A percentile compares a stretch with the other conserved stretches of the same genome.
Conservation (phyloP, 2,797 vertebrate genomes). For the Heliangelus exortis region DNA sequence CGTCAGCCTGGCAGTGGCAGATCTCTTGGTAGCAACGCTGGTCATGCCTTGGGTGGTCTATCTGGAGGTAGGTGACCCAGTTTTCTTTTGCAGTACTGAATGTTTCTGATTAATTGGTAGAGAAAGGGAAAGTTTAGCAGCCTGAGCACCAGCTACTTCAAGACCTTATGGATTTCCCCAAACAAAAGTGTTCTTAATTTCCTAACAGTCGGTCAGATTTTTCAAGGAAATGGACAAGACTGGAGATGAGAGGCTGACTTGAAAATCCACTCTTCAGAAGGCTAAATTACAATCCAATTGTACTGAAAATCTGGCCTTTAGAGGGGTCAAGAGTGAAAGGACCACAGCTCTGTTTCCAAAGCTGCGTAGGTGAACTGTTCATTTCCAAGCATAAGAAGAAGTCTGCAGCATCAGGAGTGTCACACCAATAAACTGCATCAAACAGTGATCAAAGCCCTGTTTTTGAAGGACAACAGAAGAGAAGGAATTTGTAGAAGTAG, state of each 20-base stretch:
- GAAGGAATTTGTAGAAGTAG: not conserved
- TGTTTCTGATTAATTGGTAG: not conserved
- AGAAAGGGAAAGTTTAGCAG: not conserved
- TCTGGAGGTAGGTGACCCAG: conserved; percentile 85
- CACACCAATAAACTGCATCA: not conserved
- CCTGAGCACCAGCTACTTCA: not conserved
- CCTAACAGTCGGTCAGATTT: not conserved
- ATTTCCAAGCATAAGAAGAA: not conserved
- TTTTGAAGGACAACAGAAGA: not conserved
- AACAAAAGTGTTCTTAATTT: not conserved
- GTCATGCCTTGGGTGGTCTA: conserved; percentile 99
- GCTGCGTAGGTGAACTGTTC: not conserved
- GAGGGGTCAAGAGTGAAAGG: not conserved
- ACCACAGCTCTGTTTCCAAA: not conserved
- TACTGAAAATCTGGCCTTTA: not conserved
- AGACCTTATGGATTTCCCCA: not conserved
- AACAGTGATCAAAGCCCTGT: not conserved
- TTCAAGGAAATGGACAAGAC: not conserved
- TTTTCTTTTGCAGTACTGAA: not conserved
- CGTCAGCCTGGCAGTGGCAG: conserved; percentile 94
- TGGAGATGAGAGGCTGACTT: not conserved
- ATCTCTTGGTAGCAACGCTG: conserved; percentile 94
- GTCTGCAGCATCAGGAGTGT: not conserved
- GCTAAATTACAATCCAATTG: not conserved
- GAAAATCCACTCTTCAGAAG: not conserved